phyloP scores from a whole-genome alignment of 2,888 invertebrate species.

The Anagyrus pseudococci region DNA sequence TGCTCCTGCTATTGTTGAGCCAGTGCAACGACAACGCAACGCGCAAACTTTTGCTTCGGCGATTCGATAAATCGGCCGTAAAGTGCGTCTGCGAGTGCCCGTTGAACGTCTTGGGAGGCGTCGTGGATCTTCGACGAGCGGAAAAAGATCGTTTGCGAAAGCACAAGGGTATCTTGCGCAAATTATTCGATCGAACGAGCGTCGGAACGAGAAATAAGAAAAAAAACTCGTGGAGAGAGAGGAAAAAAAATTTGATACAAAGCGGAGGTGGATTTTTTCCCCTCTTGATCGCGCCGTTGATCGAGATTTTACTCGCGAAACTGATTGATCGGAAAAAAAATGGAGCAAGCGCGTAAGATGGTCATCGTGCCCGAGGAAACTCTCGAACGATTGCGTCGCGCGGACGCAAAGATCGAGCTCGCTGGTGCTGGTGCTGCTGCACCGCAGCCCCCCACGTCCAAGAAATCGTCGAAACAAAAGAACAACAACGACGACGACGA shows the following conservation, averaged over 20 bases:
- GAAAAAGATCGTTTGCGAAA: background rate
- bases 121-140: background rate
- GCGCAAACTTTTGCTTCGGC: background rate
- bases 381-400: too few relatives aligned
- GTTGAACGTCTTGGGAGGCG: too few relatives aligned
- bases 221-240: background rate
- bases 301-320: background rate
- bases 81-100: background rate
- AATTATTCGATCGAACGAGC: background rate
- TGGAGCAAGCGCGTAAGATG: conserved; percentile 33
- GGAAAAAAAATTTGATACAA: background rate
- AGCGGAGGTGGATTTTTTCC: conserved; percentile 2
- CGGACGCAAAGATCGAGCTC: too few relatives aligned
- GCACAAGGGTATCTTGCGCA: background rate
- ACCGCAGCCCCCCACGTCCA: too few relatives aligned
- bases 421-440: too few relatives aligned
- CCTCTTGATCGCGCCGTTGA: background rate
- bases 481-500: background rate
- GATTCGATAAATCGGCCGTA: background rate
- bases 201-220: too few relatives aligned
- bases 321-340: background rate
- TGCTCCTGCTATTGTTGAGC: background rate
- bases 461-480: background rate
- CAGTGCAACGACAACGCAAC: background rate
- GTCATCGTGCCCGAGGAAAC: conserved; percentile 18